phyloP scores from a whole-genome alignment of 2,797 vertebrate species.

The Sarcophilus harrisii region DNA sequence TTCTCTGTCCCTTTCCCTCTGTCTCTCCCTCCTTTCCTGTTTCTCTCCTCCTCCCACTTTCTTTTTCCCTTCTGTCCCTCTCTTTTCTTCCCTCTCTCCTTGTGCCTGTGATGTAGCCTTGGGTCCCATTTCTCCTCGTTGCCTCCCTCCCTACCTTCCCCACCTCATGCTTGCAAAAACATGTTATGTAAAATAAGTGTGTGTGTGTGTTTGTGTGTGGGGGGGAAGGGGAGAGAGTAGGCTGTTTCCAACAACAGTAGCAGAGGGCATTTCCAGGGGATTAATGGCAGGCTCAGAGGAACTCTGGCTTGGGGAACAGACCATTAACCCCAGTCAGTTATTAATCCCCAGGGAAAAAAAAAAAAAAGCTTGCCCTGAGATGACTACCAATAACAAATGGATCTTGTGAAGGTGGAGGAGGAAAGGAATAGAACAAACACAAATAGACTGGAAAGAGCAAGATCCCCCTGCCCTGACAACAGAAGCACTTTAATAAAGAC shows the following conservation, averaged over 20 bases:
- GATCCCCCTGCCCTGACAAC: not conserved
- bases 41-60: too few species aligned
- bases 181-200: not conserved
- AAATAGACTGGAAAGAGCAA: not conserved
- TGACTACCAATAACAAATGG: not conserved
- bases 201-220: too few species aligned
- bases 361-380: not conserved
- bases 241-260: not conserved
- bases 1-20: too few species aligned
- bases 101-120: not conserved
- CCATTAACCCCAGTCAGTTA: conserved; percentile 1
- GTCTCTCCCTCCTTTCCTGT: too few species aligned
- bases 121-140: not conserved
- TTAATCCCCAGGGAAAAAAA: not conserved
- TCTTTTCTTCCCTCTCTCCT: too few species aligned
- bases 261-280: conserved; percentile 6
- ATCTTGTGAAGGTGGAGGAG: not conserved
- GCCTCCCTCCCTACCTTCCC: not conserved
- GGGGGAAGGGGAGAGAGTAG: not conserved
- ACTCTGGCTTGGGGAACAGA: not conserved
- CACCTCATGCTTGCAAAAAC: conserved; percentile 25
- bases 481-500: not conserved
- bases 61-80: too few species aligned
- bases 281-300: conserved; percentile 25
- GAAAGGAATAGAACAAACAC: not conserved